Conservation (phyloP, 2,888 invertebrate genomes). For the Microctonus brassicae region DNA sequence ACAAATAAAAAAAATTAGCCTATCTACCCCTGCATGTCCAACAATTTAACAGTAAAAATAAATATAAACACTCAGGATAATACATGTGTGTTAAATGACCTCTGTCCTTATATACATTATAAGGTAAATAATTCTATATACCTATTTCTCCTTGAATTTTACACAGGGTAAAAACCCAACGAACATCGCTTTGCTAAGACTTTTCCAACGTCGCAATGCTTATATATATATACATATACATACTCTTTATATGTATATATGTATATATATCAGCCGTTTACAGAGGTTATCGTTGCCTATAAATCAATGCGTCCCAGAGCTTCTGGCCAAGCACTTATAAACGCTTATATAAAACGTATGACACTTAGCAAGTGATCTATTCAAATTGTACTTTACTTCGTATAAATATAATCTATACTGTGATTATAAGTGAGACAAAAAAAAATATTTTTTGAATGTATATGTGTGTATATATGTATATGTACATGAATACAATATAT, state of each 20-base stretch:
- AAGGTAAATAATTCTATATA: background rate
- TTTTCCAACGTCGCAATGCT: constrained; percentile 8
- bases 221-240: background rate
- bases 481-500: background rate
- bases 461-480: background rate
- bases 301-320: constrained; percentile 44
- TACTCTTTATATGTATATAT: background rate
- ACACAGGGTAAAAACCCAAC: background rate
- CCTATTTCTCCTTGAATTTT: background rate
- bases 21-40: too few species aligned
- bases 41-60: background rate
- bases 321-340: constrained; percentile 21
- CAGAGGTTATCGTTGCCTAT: constrained; percentile 43
- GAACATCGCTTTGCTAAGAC: constrained; percentile 3
- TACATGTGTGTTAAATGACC: constrained; percentile 7
- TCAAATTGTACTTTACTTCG: constrained; percentile 35
- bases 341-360: constrained; percentile 40
- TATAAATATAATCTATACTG: background rate
- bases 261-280: constrained; percentile 12
- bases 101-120: background rate
- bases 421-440: background rate
- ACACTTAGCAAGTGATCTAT: constrained; percentile 48
- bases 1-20: background rate
- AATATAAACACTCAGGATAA: background rate
- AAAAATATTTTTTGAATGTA: background rate